phyloP scores from a whole-genome alignment of 2,113 vertebrate genomes.

The Prinia subflava region DNA sequence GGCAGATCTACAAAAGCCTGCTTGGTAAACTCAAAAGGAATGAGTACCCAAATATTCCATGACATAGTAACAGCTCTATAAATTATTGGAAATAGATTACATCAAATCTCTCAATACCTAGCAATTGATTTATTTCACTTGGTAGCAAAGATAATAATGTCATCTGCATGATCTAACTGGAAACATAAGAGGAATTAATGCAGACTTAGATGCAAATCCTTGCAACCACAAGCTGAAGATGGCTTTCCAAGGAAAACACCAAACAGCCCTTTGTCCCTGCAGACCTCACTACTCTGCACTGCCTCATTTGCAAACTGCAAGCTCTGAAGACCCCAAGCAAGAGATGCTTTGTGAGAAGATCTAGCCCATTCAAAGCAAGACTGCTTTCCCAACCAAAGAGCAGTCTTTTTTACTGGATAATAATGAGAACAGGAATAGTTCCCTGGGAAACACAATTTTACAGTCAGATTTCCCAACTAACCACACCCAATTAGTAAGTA shows the following conservation, averaged over 20 bases:
- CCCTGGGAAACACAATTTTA: constrained; percentile 41
- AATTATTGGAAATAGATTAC: not conserved
- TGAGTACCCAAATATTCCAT: not conserved
- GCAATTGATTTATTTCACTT: not conserved
- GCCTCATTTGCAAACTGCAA: not conserved
- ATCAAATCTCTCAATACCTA: not conserved
- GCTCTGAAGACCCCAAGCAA: not conserved
- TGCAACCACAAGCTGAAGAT: not conserved
- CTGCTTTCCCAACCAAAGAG: not conserved
- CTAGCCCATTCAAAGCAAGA: not conserved
- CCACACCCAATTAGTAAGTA: constrained; percentile 57
- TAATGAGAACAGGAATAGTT: not conserved
- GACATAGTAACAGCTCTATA: not conserved
- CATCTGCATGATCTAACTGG: not conserved
- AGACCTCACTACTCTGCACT: not conserved
- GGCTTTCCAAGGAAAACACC: constrained; percentile 28
- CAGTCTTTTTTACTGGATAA: not conserved
- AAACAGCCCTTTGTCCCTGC: not conserved
- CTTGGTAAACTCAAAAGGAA: not conserved
- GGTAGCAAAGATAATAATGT: not conserved
- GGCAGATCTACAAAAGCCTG: not conserved
- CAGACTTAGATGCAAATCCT: constrained; percentile 6
- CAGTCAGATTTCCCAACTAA: constrained; percentile 58
- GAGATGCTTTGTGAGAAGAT: not conserved
- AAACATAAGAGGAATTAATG: not conserved